These are phyloP conservation scores for Caenorhabditis sp. DNA, from an alignment of 2,888 invertebrate species.

Conservation along the genomic window DNA sequence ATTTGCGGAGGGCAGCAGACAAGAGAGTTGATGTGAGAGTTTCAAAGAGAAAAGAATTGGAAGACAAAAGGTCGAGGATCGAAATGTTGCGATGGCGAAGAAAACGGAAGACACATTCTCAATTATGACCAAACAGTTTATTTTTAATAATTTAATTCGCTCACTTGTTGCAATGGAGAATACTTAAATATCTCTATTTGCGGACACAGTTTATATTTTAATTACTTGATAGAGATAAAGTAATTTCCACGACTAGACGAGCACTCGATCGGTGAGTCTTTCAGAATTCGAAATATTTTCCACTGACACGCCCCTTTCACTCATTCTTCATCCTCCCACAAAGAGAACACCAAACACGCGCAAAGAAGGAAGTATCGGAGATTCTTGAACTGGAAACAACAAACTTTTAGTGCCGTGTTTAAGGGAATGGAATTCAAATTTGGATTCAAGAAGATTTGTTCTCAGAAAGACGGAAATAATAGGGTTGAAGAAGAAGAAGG, in stretches of 20 bases:
- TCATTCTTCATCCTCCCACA: neutral
- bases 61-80: too few species aligned
- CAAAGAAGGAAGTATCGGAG: neutral
- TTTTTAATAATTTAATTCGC: neutral
- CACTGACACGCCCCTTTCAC: neutral
- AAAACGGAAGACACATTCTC: too few species aligned
- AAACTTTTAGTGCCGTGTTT: neutral
- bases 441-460: neutral
- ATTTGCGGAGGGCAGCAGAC: slow-evolving; percentile 4
- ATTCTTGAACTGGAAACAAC: neutral
- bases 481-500: neutral
- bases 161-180: too few species aligned
- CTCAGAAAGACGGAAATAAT: slow-evolving; percentile 1
- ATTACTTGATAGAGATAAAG: neutral
- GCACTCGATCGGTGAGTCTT: slow-evolving; percentile 7
- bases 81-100: too few species aligned
- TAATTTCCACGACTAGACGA: slow-evolving; percentile 1
- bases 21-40: neutral
- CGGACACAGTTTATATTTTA: neutral
- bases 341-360: neutral
- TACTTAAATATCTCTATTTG: too few species aligned
- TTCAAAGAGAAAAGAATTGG: too few species aligned
- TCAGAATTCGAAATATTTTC: slow-evolving; percentile 1
- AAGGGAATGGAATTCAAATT: too few species aligned
- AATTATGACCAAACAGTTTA: neutral